A percentile compares a stretch with the other conserved stretches of the same genome.
These are phyloP conservation scores for Carcharodon carcharias DNA, from an alignment of 2,797 vertebrate genomes.

Conservation along the genomic window DNA sequence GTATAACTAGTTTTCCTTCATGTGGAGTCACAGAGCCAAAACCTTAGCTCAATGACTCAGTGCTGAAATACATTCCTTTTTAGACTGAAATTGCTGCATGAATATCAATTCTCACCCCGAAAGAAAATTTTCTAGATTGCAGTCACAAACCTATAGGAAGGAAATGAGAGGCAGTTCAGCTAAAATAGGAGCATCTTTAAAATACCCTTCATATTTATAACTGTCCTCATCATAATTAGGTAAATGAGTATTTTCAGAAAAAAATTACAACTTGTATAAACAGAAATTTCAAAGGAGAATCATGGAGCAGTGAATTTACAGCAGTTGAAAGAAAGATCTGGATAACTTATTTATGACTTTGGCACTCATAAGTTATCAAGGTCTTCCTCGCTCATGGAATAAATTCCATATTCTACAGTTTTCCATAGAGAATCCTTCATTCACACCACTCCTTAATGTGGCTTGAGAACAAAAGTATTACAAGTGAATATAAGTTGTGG, in stretches of 20 bases:
- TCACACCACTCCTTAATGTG: not conserved
- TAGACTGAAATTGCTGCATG: not conserved
- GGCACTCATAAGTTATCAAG: not conserved
- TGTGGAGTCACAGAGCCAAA: not conserved
- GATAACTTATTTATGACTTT: not conserved
- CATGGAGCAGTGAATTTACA: not conserved
- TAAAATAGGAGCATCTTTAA: not conserved
- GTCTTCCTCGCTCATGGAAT: not conserved
- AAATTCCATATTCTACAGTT: not conserved
- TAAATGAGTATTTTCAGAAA: slow-evolving; percentile 18
- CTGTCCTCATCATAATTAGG: not conserved
- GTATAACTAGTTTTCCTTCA: not conserved
- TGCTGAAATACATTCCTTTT: not conserved
- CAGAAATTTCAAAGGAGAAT: not conserved
- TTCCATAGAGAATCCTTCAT: not conserved
- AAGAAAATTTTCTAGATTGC: not conserved
- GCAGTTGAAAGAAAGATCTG: not conserved
- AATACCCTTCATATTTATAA: not conserved
- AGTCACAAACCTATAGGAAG: not conserved
- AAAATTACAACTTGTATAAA: not conserved
- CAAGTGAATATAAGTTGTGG: not conserved
- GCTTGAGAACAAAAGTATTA: not conserved
- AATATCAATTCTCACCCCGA: not conserved
- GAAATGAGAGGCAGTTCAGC: not conserved
- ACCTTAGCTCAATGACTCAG: not conserved